Evolutionary conservation across 2,888 invertebrate species (phyloP).

Genomic region (Luperina nickerlii): DNA sequence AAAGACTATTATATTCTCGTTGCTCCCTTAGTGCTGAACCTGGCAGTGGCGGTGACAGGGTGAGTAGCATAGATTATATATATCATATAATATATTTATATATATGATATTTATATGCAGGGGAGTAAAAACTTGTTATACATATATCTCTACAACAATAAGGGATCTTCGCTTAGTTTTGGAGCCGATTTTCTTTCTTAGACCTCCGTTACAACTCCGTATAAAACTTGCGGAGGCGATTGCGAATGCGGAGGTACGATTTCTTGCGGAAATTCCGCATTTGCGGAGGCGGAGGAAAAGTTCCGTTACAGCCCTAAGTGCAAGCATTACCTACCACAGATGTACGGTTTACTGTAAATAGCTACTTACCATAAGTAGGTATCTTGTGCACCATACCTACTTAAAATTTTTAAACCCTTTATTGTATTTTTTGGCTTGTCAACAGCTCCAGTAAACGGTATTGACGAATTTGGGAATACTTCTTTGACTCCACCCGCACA

Average conservation of each 20-base stretch:
- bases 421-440: conserved; percentile 2
- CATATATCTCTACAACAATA: neutral
- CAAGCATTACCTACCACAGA: neutral
- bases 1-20: no score
- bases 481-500: conserved; percentile 68
- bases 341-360: neutral
- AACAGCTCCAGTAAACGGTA: conserved; percentile 26
- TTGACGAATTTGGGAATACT: conserved; percentile 1
- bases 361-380: neutral
- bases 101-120: neutral
- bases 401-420: neutral
- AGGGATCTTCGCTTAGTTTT: neutral
- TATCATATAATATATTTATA: no score
- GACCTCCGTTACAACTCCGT: neutral
- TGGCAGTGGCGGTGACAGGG: neutral
- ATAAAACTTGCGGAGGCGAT: neutral
- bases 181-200: neutral
- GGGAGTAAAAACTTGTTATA: neutral
- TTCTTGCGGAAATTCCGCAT: neutral
- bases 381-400: neutral
- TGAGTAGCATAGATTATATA: neutral
- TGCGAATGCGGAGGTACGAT: no score
- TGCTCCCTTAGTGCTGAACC: neutral
- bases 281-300: no score
- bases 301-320: neutral